Evolutionary conservation across 2,888 invertebrate genomes (phyloP), one percentile per base, ranked within the genome.

Genomic region (Carpatolechia fugitivella): DNA sequence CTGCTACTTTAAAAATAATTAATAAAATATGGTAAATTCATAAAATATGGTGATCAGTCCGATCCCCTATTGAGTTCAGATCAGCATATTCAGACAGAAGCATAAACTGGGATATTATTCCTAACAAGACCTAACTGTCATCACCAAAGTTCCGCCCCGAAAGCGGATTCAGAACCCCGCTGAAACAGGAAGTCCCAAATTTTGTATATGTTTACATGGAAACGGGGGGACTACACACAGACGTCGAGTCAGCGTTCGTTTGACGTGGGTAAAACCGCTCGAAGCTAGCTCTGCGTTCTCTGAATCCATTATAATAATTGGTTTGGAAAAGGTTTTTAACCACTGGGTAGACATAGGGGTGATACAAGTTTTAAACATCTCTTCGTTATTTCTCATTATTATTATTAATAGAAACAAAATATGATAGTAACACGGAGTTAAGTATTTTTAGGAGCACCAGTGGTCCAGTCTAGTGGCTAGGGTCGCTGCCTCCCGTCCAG

Each of bases 291-390:
- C 44, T 13, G 44, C 44, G 44, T 29, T 44, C 29, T 20, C 44
- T 29, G 44, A 44, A 44, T 44, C 20, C 29, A 44, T 44, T 44
- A 44, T 24, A 44, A 44, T 44, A 44, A 44, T 44, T 44, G 44
- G 44, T 44, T 24, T 44, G 44, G 13, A 20, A 29, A 44, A 44
- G 44, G 44, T 44, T 44, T n/a, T 44, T 29, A 20, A 13, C 44
- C 3, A 6, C 24, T 24, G 24, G 3, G 24, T 3, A 6, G 24
- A 24, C 3, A 24, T 4, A 24, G 24, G 24, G 24, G 24, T 24
- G 24, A 4, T 24, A 24, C 24, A 6, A 6, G 24, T 3, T 24
- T 24, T 24, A 24, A 4, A 24, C 24, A 6, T 24, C 24, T 24
- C 6, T 6, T 24, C 6, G 24, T 24, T 3, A 24, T 3, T 24